Evolutionary conservation across 2,888 invertebrate species (phyloP), one percentile per base, ranked within the genome.

Genomic region (Drosophila cognata): DNA sequence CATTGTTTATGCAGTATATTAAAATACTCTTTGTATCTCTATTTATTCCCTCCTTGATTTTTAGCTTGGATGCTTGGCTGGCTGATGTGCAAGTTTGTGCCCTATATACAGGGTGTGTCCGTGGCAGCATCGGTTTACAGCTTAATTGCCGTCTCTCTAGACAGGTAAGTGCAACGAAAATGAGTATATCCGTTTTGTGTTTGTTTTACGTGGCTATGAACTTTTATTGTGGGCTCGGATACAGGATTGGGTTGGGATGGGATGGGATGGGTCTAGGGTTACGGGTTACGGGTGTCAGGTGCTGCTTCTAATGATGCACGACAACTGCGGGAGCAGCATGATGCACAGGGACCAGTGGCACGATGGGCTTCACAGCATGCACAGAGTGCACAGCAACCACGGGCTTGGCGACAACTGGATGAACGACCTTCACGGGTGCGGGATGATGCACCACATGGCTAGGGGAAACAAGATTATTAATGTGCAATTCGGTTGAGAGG

Each of bases 121-220:
- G 98, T 99, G 18, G 98, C 98, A 50, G 98, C 99, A 16, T 98
- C 98, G 10, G 98, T 99, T 78, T 98, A 98, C 95, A 98, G 98
- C 89, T 95, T 99, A 62, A 98, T 98, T 63, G 98, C 98, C 13
- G 98, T 99, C 25, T 98, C 99, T 74, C 94, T 98, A 69, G 99
- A 99, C 94, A 96, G 97, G 97, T 97, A 93, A 95, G 95, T 94
- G 57, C 52, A 68, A 18, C 36, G 52, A 41, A 38, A 21, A 43
- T 29, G 64, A 65, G 65, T 48, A 48, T 51, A 71, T 71, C 52
- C 73, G 52, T 55, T 70, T 55, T 33, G 33, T 6, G 16, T 11
- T 33, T 33, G 33, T 65, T 74, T 75, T 82, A 75, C 81, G 53
- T 84, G 74, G 69, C 71, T 88, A 60, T 79, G 73, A 79, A 85